Evolutionary conservation across 2,113 vertebrate genomes (phyloP), one percentile per base, ranked within the genome.

Genomic region (Paratilapia polleni): DNA sequence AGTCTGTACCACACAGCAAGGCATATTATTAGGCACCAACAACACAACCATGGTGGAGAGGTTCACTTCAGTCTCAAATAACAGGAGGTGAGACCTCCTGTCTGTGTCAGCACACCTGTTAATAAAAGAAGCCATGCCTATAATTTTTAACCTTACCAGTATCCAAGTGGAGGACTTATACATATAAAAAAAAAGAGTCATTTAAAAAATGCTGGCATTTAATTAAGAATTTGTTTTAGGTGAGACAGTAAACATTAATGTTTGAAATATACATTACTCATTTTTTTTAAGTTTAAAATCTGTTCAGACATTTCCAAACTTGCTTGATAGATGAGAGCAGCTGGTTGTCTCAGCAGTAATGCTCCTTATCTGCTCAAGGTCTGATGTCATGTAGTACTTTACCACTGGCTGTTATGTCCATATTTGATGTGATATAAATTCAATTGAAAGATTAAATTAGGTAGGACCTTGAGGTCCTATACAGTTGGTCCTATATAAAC

Each of bases 281-380:
- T 28, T 54, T 54, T 24, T 78, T 78, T n/a, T 22, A 66, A 43
- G 8, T 9, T 13, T 3, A 0, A 43, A 41, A 38, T 77, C 11
- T 60, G 10, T 38, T 60, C 20, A 6, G 24, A 49, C 24, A 26
- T 77, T 78, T 17, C 31, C 5, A 26, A 47, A 56, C 47, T n/a
- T 38, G 2, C 36, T 19, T 41, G 5, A 9, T 2, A 8, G n/a
- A 11, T 17, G 31, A 80, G 34, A 80, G 49, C 47, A 0, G 3
- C 58, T 78, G 20, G 17, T 54, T 31, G 12, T 58, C 47, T 64
- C 78, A 68, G 52, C 12, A 80, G 78, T 57, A 8, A 41, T n/a
- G 61, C 31, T 66, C 15, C 22, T 68, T 47, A 68, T 47, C 38
- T 68, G 63, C 22, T 68, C 8, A 68, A 68, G 63, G 63, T 68